Evolutionary conservation across 2,888 invertebrate genomes (phyloP).

Genomic region (Limnephilus marmoratus): DNA sequence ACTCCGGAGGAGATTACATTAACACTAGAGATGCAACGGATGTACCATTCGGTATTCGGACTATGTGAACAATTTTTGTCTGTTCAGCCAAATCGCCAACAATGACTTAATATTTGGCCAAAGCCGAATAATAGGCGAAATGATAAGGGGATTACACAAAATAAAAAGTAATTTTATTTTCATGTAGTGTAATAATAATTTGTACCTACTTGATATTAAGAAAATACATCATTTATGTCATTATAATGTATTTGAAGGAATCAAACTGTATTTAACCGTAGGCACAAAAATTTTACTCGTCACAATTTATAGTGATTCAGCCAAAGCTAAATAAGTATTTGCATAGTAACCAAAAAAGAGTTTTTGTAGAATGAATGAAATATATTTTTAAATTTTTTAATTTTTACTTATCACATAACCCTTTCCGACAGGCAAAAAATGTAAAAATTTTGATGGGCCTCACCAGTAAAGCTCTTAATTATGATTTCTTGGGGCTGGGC

Average conservation of each 20-base stretch:
- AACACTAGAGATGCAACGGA: neutral
- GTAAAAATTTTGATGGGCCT: too few relatives aligned
- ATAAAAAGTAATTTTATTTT: neutral
- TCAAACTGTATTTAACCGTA: neutral
- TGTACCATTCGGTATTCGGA: neutral
- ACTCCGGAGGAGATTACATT: neutral
- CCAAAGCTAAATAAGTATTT: neutral
- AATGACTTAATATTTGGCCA: neutral
- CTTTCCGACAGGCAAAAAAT: too few relatives aligned
- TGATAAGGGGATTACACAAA: neutral
- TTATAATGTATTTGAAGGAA: neutral
- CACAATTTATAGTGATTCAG: neutral
- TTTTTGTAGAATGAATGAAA: too few relatives aligned
- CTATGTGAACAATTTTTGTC: neutral
- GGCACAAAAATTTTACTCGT: neutral
- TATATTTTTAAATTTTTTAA: too few relatives aligned
- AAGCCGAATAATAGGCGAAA: neutral
- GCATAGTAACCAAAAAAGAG: neutral
- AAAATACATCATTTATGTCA: neutral
- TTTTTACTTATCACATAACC: too few relatives aligned
- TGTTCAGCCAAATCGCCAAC: neutral
- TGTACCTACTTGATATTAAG: neutral
- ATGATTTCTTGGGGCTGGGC: too few relatives aligned
- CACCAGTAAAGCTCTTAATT: too few relatives aligned
- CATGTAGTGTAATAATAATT: neutral